These are phyloP conservation scores for Hycleus cichorii DNA, from an alignment of 1,140 invertebrate genomes.

Conservation along the genomic window DNA sequence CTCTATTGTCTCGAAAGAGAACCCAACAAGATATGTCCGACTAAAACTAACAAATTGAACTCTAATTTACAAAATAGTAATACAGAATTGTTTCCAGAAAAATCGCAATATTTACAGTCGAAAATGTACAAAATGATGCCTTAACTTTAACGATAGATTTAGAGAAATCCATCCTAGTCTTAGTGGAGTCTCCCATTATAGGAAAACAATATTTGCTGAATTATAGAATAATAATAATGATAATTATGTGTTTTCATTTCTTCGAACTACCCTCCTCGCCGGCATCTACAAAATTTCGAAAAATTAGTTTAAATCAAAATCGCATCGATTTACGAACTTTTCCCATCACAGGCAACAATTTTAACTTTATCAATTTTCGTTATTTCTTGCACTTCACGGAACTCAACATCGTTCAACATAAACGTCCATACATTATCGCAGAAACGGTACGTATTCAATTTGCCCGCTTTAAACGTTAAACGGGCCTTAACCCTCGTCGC, in stretches of 20 bases:
- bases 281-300: constrained; percentile 23
- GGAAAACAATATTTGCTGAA: no score
- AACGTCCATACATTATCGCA: constrained; percentile 99
- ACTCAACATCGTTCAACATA: constrained; percentile 96
- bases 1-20: no score
- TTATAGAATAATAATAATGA: no score
- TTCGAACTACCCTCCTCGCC: constrained; percentile 27
- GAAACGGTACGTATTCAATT: constrained; percentile 97
- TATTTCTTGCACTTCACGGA: constrained; percentile 91
- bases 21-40: no score
- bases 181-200: no score
- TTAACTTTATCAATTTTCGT: constrained; percentile 96
- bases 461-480: constrained; percentile 92
- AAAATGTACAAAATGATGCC: constrained; percentile 3
- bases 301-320: constrained; percentile 5
- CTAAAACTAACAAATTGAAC: no score
- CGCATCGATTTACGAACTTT: constrained; percentile 58
- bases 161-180: no score
- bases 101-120: not conserved
- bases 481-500: constrained; percentile 88
- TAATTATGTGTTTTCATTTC: constrained; percentile 13
- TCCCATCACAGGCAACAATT: constrained; percentile 99
- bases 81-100: no score
- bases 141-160: no score
- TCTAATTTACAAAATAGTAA: no score